These are phyloP conservation scores for Mycetomoellerius zeteki DNA, from an alignment of 1,140 invertebrate species.

Conservation along the genomic window DNA sequence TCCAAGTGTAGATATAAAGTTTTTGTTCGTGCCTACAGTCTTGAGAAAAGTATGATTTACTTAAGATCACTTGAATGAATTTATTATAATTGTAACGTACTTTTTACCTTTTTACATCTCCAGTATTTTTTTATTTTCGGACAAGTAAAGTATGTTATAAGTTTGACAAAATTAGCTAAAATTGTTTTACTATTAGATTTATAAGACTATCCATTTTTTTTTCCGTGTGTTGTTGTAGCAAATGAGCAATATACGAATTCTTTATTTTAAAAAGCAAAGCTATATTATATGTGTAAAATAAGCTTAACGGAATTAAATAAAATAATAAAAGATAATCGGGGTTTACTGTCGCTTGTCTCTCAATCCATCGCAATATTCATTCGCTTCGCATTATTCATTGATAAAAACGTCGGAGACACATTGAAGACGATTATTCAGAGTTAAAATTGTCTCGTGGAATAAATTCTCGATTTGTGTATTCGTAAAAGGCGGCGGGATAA, in stretches of 20 bases:
- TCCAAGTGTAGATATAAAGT: no score
- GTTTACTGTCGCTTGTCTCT: not conserved
- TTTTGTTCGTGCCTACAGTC: no score
- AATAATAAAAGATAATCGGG: not conserved
- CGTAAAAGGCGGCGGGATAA: not conserved
- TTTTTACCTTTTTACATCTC: no score
- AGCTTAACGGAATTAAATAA: not conserved
- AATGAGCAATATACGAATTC: not conserved
- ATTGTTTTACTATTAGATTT: no score
- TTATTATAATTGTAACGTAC: no score
- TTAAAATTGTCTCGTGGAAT: constrained; percentile 26
- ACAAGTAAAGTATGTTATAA: no score
- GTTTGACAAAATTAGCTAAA: no score
- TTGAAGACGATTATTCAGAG: not conserved
- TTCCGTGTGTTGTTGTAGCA: no score
- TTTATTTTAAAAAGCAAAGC: constrained; percentile 12
- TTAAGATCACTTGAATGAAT: no score
- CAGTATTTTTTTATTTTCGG: no score
- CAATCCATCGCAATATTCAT: constrained; percentile 31
- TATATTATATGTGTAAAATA: not conserved
- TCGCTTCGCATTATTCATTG: not conserved
- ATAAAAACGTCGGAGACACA: not conserved
- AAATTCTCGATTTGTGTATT: not conserved
- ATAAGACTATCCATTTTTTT: no score
- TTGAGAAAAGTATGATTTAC: no score